A percentile compares a stretch with the other conserved stretches of the same genome.
These are phyloP conservation scores for Mimumesa dahlbomi DNA, from an alignment of 2,888 invertebrate species.

Conservation along the genomic window DNA sequence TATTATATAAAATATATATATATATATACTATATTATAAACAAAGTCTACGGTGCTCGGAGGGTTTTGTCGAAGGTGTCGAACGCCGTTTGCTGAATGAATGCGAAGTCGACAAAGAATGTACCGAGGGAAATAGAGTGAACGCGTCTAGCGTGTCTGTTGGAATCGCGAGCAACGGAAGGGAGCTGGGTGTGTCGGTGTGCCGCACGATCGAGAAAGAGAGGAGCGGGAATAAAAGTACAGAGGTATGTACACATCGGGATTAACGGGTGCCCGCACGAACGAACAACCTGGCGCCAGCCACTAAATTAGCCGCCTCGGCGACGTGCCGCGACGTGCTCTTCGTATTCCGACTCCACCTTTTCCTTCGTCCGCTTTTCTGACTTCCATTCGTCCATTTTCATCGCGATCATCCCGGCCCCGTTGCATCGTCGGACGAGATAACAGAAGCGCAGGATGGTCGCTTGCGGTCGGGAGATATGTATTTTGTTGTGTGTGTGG, in stretches of 20 bases:
- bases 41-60: too few species aligned
- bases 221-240: constrained; percentile 56
- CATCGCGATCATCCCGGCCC: background rate
- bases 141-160: constrained; percentile 28
- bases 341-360: constrained; percentile 31
- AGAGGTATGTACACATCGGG: constrained; percentile 35
- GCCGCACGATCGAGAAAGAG: constrained; percentile 36
- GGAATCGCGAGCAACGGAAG: constrained; percentile 51
- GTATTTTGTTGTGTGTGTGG: too few species aligned
- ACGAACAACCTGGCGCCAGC: constrained; percentile 66
- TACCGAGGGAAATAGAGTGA: constrained; percentile 8
- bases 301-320: constrained; percentile 63
- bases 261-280: constrained; percentile 64
- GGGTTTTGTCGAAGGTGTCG: background rate
- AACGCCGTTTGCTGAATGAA: constrained; percentile 13
- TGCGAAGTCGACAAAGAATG: constrained; percentile 11
- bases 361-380: constrained; percentile 29
- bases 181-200: constrained; percentile 56
- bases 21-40: too few species aligned
- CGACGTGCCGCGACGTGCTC: constrained; percentile 44
- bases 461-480: background rate
- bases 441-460: background rate
- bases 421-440: background rate
- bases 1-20: too few species aligned
- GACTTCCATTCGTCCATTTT: constrained; percentile 1